Evolutionary conservation across 2,888 invertebrate genomes (phyloP).

Genomic region (Sisyra nigra): DNA sequence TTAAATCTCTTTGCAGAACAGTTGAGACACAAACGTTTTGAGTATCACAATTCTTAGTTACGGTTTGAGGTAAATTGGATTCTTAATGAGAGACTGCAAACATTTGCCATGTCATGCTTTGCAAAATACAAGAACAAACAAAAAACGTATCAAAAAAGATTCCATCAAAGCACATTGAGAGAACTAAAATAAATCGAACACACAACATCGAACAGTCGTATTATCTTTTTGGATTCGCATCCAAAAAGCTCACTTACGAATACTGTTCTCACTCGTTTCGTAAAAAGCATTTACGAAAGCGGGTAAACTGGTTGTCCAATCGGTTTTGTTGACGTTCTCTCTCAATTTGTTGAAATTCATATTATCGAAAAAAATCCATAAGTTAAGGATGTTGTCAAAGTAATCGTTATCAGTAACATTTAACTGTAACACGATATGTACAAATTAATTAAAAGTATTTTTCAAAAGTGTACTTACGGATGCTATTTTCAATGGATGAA

Average conservation of each 20-base stretch:
- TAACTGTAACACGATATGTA: slow-evolving; percentile 17
- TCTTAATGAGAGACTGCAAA: too few relatives aligned
- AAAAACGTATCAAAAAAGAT: not conserved
- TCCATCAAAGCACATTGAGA: not conserved
- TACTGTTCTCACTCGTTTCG: slow-evolving; percentile 33
- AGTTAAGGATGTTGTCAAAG: slow-evolving; percentile 29
- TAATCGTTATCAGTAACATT: slow-evolving; percentile 27
- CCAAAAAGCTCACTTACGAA: slow-evolving; percentile 27
- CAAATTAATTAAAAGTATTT: slow-evolving; percentile 2
- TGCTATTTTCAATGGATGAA: slow-evolving; percentile 72
- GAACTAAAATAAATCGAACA: slow-evolving; percentile 1
- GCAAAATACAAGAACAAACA: too few relatives aligned
- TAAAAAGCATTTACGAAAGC: slow-evolving; percentile 38
- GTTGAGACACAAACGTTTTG: too few relatives aligned
- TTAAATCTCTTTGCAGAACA: too few relatives aligned
- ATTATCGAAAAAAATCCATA: slow-evolving; percentile 32
- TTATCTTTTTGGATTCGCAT: not conserved
- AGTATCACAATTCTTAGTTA: too few relatives aligned
- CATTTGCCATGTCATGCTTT: too few relatives aligned
- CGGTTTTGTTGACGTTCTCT: slow-evolving; percentile 32
- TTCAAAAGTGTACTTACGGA: slow-evolving; percentile 44
- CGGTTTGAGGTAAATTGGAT: too few relatives aligned
- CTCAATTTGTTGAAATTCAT: slow-evolving; percentile 31
- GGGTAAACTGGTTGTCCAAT: slow-evolving; percentile 32
- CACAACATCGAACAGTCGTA: slow-evolving; percentile 2